Evolutionary conservation across 2,113 vertebrate species (phyloP).

Genomic region (Puffinus mauretanicus): DNA sequence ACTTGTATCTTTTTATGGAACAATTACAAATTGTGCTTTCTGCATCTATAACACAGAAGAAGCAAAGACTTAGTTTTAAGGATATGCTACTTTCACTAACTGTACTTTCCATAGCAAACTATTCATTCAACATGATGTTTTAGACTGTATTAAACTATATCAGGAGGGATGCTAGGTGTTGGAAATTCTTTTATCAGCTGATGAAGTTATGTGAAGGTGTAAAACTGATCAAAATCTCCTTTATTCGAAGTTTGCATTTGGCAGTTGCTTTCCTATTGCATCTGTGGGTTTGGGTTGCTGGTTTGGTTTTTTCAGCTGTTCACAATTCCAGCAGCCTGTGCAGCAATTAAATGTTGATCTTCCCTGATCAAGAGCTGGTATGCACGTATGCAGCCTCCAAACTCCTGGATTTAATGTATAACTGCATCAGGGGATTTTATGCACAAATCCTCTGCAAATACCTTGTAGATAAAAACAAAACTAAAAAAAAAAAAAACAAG

Average conservation of each 20-base stretch:
- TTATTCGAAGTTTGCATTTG: neutral
- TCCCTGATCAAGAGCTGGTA: neutral
- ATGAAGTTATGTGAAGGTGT: neutral
- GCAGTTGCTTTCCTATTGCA: neutral
- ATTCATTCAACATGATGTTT: neutral
- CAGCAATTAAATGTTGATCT: neutral
- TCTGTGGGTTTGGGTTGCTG: neutral
- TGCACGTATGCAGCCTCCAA: neutral
- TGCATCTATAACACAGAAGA: neutral
- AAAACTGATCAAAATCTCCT: neutral
- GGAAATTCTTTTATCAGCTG: neutral
- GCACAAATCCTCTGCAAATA: neutral
- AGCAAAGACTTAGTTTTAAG: neutral
- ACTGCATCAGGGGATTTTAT: neutral
- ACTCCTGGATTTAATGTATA: neutral
- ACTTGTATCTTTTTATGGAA: neutral
- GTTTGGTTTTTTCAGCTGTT: neutral
- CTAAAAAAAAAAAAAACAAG: neutral
- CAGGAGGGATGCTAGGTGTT: neutral
- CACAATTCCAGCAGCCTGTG: neutral
- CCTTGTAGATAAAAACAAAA: neutral
- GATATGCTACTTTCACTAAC: neutral
- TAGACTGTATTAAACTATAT: neutral
- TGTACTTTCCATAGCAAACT: neutral
- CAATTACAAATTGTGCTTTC: neutral